Evolutionary conservation across 2,797 vertebrate species (phyloP).

Genomic region (Spinus pinus): DNA sequence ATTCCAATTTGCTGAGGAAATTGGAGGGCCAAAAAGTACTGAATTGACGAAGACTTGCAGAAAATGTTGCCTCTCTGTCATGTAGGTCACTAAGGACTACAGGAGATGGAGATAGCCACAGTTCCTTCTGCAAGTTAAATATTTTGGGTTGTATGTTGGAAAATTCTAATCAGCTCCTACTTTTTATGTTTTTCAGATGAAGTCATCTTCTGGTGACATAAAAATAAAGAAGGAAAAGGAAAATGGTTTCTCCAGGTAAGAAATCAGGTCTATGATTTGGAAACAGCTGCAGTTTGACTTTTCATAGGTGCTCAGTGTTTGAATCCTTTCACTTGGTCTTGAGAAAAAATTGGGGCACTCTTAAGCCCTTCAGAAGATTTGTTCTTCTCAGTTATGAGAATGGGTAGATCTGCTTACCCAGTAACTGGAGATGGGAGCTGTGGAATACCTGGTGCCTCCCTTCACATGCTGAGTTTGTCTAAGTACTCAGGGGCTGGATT

Average conservation of each 20-base stretch:
- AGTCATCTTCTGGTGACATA: conserved; percentile 78
- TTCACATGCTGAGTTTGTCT: neutral
- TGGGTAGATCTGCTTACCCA: neutral
- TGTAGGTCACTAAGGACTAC: neutral
- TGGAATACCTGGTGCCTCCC: neutral
- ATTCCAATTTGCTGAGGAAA: neutral
- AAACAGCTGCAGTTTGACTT: neutral
- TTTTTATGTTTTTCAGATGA: conserved; percentile 77
- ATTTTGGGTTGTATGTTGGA: neutral
- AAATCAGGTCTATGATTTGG: neutral
- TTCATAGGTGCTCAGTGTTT: neutral
- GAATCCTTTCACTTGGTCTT: neutral
- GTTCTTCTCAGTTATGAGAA: rapidly evolving
- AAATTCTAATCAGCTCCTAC: conserved; percentile 13
- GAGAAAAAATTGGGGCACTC: neutral
- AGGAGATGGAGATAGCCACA: neutral
- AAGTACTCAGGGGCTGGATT: neutral
- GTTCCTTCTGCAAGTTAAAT: neutral
- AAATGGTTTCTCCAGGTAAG: conserved; percentile 92
- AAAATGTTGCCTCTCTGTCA: neutral
- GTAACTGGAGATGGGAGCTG: neutral
- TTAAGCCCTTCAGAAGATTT: neutral
- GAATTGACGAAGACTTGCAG: neutral
- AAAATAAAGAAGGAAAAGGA: conserved; percentile 93
- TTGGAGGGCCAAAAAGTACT: neutral